Percentiles rank a stretch among this genome's conserved stretches.
Evolutionary conservation across 2,113 vertebrate genomes (phyloP).

Genomic region (Puntigrus tetrazona): DNA sequence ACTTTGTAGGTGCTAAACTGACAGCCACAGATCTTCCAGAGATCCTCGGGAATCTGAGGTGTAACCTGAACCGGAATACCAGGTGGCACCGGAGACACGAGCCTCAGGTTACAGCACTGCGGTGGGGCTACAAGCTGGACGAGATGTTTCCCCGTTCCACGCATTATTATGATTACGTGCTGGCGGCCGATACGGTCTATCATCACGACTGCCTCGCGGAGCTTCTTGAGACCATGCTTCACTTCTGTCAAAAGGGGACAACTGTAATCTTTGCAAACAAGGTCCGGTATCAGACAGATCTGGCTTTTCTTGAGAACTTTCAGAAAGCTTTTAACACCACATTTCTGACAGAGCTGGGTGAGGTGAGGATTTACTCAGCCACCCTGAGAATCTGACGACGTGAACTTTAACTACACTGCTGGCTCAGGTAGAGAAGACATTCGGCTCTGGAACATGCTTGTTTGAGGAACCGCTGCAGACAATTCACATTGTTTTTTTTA

Average conservation of each 20-base stretch:
- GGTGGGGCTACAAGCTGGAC: slow-evolving; percentile 81
- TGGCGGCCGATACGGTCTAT: slow-evolving; percentile 90
- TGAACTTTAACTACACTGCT: not conserved
- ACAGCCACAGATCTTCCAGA: slow-evolving; percentile 88
- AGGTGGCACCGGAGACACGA: slow-evolving; percentile 66
- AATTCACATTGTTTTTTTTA: not conserved
- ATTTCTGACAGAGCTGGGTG: slow-evolving; percentile 81
- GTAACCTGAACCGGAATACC: slow-evolving; percentile 85
- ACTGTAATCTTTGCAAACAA: slow-evolving; percentile 91
- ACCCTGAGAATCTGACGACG: slow-evolving; percentile 44
- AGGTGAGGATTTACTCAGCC: slow-evolving; percentile 85
- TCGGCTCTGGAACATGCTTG: not conserved
- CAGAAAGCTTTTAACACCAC: slow-evolving; percentile 77
- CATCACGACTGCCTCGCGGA: slow-evolving; percentile 81
- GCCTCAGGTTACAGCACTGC: slow-evolving; percentile 80
- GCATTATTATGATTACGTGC: slow-evolving; percentile 83
- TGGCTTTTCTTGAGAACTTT: slow-evolving; percentile 81
- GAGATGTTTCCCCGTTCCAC: slow-evolving; percentile 73
- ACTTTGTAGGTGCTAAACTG: slow-evolving; percentile 83
- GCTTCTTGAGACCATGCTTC: slow-evolving; percentile 83
- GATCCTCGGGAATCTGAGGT: slow-evolving; percentile 80
- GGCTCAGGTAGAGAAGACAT: not conserved
- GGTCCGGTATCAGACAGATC: slow-evolving; percentile 82
- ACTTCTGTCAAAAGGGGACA: slow-evolving; percentile 85
- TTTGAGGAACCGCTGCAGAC: not conserved